Base-by-base conservation (phyloP, 2,797 vertebrate genomes). In the Paramormyrops hopkinsi region DNA sequence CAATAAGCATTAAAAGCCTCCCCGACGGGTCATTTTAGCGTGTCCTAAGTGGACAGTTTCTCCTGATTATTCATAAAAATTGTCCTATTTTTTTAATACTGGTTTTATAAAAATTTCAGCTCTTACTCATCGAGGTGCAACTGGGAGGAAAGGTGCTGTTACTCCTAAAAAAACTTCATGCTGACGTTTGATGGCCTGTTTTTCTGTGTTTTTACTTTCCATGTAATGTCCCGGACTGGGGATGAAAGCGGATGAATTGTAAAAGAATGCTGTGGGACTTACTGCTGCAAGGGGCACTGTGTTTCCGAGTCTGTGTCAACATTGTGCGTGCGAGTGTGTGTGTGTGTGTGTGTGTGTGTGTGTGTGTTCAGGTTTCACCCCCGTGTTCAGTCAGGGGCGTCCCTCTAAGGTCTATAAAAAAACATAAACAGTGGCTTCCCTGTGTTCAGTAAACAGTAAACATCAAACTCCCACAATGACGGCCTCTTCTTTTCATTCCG, bases 401-500 rank as follows among this genome's bases (percentile, higher is more conserved):
- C 44, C 82, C 46, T 48, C 19, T 22, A 50, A 51, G n/a, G 8
- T 11, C 17, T n/a, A 54, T 17, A 59, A 37, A 11, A 19, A 6
- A 33, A 51, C 41, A 22, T 3, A 46, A 44, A 56, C 50, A 87
- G 85, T 25, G 14, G 17, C 12, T 41, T 46, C 48, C 37, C 50
- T 44, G 29, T 44, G 59, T 83, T 87, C 56, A 11, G 41, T 88
- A 65, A 48, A 88, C 89, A 92, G 87, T 89, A 90, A 91, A 92
- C 92, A 90, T 91, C 88, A 91, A 88, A 82, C 88, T 86, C 82
- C 82, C 87, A 56, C 50, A 44, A 41, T 84, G 59, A 14, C 53
- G 62, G 85, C 91, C 89, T 88, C 73, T n/a, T 50, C 46, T 50
- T 50, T 22, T 50, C 44, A 22, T 56, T 84, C 73, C 85, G 88